Evolutionary conservation across 2,113 vertebrate genomes (phyloP), one percentile per base, ranked within the genome.

Genomic region (Heterotilapia buettikoferi): DNA sequence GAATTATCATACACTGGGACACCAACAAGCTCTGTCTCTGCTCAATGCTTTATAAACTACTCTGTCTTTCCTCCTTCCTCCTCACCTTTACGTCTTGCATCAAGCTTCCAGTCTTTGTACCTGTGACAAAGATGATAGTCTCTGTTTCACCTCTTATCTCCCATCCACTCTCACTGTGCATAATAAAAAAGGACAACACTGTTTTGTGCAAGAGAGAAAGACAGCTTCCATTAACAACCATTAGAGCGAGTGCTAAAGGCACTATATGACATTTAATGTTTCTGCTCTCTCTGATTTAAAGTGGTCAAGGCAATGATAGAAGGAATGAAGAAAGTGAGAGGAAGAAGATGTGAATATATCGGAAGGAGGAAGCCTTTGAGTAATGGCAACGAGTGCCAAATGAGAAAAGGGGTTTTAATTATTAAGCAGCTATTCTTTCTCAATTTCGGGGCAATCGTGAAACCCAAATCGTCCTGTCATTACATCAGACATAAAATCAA

Each of bases 351-450:
- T 18, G 21, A 78, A 50, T 47, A 50, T 7, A 50, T 50, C 4
- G 6, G 16, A 78, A 16, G 43, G 43, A 66, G 43, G 45, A 50
- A 52, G 9, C 45, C 71, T 78, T 47, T 50, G 26, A 52, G 45
- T 31, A 78, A 78, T 78, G 24, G 71, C 26, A 19, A 19, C 36
- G 18, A 26, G 21, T 18, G 61, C 24, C 9, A 53, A 76, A 82
- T 36, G 45, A 40, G 50, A 26, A 33, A 31, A 12, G 7, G 7
- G 31, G 19, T 68, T 85, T 89, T 1, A 80, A 93, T 90, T 47
- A 88, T 89, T 83, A 63, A 92, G 68, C 52, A 90, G 91, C 43
- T 87, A 56, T 92, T 93, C 71, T 89, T 88, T 84, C 59, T 71
- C 43, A 16, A 87, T 82, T 83, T 81, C 18, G 5, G 21, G 11